Evolutionary conservation across 2,113 vertebrate genomes (phyloP).

Genomic region (Ammodytes dubius): DNA sequence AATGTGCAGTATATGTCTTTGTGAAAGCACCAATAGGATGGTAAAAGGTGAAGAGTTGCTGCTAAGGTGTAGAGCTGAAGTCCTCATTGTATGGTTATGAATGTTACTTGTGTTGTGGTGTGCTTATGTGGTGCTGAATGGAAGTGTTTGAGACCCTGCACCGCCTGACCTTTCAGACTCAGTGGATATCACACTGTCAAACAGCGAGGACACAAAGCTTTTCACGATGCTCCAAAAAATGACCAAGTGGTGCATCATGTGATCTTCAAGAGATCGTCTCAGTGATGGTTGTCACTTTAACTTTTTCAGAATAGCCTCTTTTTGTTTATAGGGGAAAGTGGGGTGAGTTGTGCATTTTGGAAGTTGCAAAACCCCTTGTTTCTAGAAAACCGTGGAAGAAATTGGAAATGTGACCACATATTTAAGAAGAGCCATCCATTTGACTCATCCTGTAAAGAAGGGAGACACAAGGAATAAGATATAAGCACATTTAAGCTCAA

Average conservation of each 20-base stretch:
- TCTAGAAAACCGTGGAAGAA: too few relatives aligned
- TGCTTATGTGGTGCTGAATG: neutral
- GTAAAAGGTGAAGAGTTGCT: neutral
- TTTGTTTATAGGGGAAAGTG: too few relatives aligned
- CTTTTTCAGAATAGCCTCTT: conserved; percentile 39
- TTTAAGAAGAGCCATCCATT: too few relatives aligned
- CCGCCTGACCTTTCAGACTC: conserved; percentile 23
- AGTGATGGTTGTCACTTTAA: neutral
- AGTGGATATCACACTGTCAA: neutral
- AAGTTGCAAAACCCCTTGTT: too few relatives aligned
- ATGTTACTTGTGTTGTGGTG: neutral
- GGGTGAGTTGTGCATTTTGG: too few relatives aligned
- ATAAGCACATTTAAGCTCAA: too few relatives aligned
- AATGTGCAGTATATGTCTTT: neutral
- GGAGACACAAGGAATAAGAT: too few relatives aligned
- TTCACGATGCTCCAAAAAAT: neutral
- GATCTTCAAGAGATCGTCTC: neutral
- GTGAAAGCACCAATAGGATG: neutral
- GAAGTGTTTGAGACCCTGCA: conserved; percentile 12
- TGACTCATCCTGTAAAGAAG: too few relatives aligned
- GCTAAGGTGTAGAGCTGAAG: conserved; percentile 4
- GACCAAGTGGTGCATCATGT: neutral
- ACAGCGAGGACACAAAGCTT: neutral
- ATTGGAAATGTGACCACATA: too few relatives aligned
- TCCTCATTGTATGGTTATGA: neutral